Base-by-base conservation (phyloP, 2,113 vertebrate genomes). In the Elachura formosa region DNA sequence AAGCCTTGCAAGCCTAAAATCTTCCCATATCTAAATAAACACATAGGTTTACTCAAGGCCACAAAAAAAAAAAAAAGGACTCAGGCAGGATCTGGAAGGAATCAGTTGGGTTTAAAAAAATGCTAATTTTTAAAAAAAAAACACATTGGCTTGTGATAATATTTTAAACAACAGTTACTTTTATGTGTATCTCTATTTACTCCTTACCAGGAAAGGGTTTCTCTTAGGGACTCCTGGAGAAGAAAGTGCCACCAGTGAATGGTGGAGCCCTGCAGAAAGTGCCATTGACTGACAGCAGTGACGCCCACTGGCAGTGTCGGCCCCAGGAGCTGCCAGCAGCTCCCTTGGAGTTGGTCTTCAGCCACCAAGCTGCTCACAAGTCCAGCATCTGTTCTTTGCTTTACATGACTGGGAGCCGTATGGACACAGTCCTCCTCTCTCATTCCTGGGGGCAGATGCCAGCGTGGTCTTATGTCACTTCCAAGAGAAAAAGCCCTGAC, bases 311-410 rank as follows among this genome's bases (percentile, higher is more conserved):
- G 94, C 95, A 94, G 72, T 0, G 2, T 21, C 29, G 0, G 77
- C 84, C 52, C 79, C 84, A 51, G 72, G 72, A 88, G 90, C 90
- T 97, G 93, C 95, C 95, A 96, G 95, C 87, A 96, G 89, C 92
- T 95, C 84, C 88, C 93, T 92, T 95, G 96, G 86, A 90, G 94
- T 82, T 96, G 92, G 87, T 91, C 72, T 89, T 59, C 84, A 94
- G 91, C 86, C 95, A 95, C 94, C 86, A 82, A 96, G 84, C 90
- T 96, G 92, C 92, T 97, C 93, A 84, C 89, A 77, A 96, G 93
- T 92, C 94, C 96, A 97, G 96, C 91, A 97, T 94, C 94, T 97
- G 96, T 89, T 96, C 91, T 96, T 94, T 93, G 91, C 95, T 95
- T 96, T 93, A 95, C 91, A 73, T 87, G 90, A 93, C 91, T 94